Evolutionary conservation across 2,797 vertebrate species (phyloP), one percentile per base, ranked within the genome.

Genomic region (Tiaroga cobitis): DNA sequence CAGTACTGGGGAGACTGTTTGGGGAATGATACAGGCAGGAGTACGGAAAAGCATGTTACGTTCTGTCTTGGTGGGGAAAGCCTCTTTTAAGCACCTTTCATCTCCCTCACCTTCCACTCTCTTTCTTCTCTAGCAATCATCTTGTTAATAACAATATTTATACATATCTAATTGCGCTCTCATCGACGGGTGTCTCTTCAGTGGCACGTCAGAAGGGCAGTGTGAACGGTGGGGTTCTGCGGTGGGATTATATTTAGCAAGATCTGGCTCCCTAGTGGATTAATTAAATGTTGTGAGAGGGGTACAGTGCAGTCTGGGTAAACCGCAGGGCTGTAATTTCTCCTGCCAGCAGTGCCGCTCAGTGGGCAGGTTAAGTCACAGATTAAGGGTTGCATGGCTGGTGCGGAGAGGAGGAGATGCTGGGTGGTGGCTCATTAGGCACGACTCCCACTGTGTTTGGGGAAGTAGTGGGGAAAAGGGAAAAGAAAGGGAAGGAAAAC

Each of bases 361-460:
- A 78, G 88, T 73, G 82, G 86, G 88, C 90, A 89, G 90, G 90
- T 92, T 92, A 92, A 92, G 90, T 90, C 89, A 89, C 89, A 91
- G 91, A 89, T 90, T 90, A 91, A 89, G 91, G 89, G 91, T 91
- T 88, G 84, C 75, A 56, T 89, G 79, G 88, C 79, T 91, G 88
- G 89, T 87, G 89, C 67, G 26, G 87, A 88, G 85, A 85, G 74
- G 67, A 67, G 74, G 81, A 83, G 80, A 87, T 82, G 87, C 84
- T 85, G 86, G 89, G 79, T 85, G 88, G 88, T 74, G 84, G 78
- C 88, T 92, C 91, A 90, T 92, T 92, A 91, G 83, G 87, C 87
- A 83, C 83, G 46, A 80, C 86, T 90, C 89, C 87, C 82, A 81
- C 88, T 73, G 89, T 87, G 87, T 84, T 84, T 24, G 15, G 69